Base-by-base conservation (phyloP, 2,113 vertebrate genomes). In the Gobius niger region DNA sequence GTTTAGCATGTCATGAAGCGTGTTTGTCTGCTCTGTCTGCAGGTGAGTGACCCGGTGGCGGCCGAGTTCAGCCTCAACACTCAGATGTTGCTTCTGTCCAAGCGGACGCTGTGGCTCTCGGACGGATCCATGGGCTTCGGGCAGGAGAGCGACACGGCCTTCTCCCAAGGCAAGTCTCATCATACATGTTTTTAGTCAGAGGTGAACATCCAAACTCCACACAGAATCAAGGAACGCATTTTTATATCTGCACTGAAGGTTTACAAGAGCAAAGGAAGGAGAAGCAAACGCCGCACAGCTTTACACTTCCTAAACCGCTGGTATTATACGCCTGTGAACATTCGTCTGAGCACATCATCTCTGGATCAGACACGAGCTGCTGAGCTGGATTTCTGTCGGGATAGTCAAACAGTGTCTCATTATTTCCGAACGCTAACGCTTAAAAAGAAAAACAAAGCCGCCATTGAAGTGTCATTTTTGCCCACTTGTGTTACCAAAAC, bases 1-100 rank as follows among this genome's bases (percentile, higher is more conserved):
- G n/a, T n/a, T n/a, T n/a, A n/a, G n/a, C n/a, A n/a, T n/a, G 24
- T 34, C 24, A 34, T 49, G 47, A 14, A 49, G 47, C 15, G 47
- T 1, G 0, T 16, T 14, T 51, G 14, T 5, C 14, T 15, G 7
- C 7, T 67, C 8, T 7, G 64, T 49, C 47, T 69, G 1, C 47
- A 99, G 97, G 96, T 99, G 42, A 99, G 97, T 53, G 96, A 99
- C 63, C 96, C 97, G 0, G 96, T 99, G 34, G 94, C 96, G 7
- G 92, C 95, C 44, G 95, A 99, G 84, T 99, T 99, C 87, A 98
- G 93, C 80, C 88, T 99, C 73, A 98, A 99, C 83, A 99, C 97
- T 2, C 96, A 95, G 71, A 95, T 99, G 95, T 92, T 96, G 65
- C 91, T 99, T 1, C 91, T 99, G 19, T 96, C 96, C n/a, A 97